These are phyloP conservation scores for Scaptodrosophila latifasciaeformis DNA, from an alignment of 2,888 invertebrate species.

Conservation along the genomic window DNA sequence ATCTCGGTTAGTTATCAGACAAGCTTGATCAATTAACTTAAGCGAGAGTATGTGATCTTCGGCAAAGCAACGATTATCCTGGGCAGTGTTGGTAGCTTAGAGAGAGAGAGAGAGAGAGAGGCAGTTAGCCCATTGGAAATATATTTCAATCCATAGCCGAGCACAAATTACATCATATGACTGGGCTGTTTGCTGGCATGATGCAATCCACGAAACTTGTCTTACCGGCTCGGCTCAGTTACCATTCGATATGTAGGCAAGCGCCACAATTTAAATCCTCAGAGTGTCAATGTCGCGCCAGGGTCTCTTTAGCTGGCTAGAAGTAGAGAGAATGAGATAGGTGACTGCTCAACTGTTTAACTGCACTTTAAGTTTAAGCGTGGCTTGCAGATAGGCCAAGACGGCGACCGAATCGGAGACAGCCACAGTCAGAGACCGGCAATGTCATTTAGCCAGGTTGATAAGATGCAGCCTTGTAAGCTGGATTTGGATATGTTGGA, in stretches of 20 bases:
- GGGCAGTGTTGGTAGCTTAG: no score
- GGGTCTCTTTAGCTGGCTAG: neutral
- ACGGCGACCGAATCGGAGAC: no score
- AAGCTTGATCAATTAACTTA: no score
- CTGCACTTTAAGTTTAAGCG: conserved; percentile 35
- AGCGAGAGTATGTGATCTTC: no score
- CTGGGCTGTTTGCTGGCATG: conserved; percentile 35
- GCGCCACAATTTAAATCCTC: conserved; percentile 66
- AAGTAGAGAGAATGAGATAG: neutral
- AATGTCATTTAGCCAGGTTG: conserved; percentile 60
- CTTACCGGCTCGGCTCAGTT: conserved; percentile 61
- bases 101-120: no score
- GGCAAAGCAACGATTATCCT: no score
- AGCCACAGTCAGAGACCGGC: no score
- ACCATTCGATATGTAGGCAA: conserved; percentile 65
- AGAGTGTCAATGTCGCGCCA: conserved; percentile 60
- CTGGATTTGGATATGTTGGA: neutral
- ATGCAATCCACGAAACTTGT: conserved; percentile 62
- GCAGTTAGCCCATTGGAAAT: no score
- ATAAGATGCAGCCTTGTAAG: conserved; percentile 41
- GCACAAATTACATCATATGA: conserved; percentile 55
- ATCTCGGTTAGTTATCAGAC: no score
- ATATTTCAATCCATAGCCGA: neutral
- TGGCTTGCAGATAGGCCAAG: conserved; percentile 45
- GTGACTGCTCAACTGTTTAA: conserved; percentile 38